Percentiles rank a stretch among this genome's conserved stretches.
These are phyloP conservation scores for Sphinx pinastri DNA, from an alignment of 2,888 invertebrate species.

Conservation along the genomic window DNA sequence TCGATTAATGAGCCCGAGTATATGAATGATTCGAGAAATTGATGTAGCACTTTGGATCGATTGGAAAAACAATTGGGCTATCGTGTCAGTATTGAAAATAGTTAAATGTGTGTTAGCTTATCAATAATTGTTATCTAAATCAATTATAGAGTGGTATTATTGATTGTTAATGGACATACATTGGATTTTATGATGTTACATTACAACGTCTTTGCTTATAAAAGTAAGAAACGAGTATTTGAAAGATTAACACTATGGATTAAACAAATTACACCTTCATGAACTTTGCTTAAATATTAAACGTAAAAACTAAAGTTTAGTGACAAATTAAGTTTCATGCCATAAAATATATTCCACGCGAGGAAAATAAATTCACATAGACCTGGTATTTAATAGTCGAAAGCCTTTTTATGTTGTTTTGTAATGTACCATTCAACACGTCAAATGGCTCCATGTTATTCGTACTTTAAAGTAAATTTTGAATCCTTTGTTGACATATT, in stretches of 20 bases:
- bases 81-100: background rate
- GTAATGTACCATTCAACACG: background rate
- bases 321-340: background rate
- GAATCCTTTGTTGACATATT: background rate
- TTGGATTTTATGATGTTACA: too few relatives aligned
- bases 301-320: background rate
- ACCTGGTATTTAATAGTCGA: constrained; percentile 6
- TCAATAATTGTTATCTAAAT: background rate
- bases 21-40: background rate
- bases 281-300: background rate
- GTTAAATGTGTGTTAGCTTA: background rate
- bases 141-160: background rate
- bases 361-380: background rate
- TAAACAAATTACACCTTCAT: too few relatives aligned
- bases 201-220: too few relatives aligned
- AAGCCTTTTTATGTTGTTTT: background rate
- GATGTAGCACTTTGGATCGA: background rate
- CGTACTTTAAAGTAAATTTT: background rate
- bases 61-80: background rate
- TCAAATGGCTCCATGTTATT: background rate
- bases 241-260: too few relatives aligned
- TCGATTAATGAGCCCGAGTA: background rate
- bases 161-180: too few relatives aligned
- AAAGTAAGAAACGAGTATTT: too few relatives aligned
- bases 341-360: constrained; percentile 5